Base-by-base conservation (phyloP, 2,113 vertebrate species). In the Benitochromis conjunctus region DNA sequence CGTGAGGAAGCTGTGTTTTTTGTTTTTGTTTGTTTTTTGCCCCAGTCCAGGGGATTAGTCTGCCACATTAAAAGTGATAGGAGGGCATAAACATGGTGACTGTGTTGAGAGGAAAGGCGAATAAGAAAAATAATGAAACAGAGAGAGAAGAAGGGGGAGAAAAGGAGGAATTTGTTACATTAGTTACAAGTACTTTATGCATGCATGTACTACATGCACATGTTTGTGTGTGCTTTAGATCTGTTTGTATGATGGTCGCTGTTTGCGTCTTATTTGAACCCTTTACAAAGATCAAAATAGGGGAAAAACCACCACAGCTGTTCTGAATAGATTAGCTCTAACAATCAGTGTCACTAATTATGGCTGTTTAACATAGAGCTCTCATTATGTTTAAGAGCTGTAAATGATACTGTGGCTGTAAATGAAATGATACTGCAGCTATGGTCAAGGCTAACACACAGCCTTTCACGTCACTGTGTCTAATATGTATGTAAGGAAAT, bases 331-430 rank as follows among this genome's bases (percentile, higher is more conserved):
- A 93, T 94, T 92, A 93, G 88, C 87, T 74, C 82, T 69, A 91
- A 92, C 93, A 94, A 92, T 95, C 90, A 94, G 79, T 86, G 89
- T 58, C 91, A 89, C 88, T 93, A 95, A 94, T 95, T 94, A 94
- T 4, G 66, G 92, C 92, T 94, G 91, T 95, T 95, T 93, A 95
- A 93, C 93, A 95, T 93, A 82, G 89, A 94, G 90, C 88, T 80
- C 84, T 91, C 88, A 93, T 93, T 94, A 89, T 58, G 77, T 91
- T 88, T 85, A 88, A 93, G 91, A 93, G 92, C 94, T 91, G 38
- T 85, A 92, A 90, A 90, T 92, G 88, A 92, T 86, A 86, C 88
- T 46, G 77, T 57, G 60, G 76, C 83, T 80, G 55, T 12, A 66
- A 56, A 66, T 85, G 58, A 91, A 88, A 91, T 88, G 86, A 91